Percentiles rank a stretch among this genome's conserved stretches.
Evolutionary conservation across 2,113 vertebrate species (phyloP).

Genomic region (Rostratula benghalensis): DNA sequence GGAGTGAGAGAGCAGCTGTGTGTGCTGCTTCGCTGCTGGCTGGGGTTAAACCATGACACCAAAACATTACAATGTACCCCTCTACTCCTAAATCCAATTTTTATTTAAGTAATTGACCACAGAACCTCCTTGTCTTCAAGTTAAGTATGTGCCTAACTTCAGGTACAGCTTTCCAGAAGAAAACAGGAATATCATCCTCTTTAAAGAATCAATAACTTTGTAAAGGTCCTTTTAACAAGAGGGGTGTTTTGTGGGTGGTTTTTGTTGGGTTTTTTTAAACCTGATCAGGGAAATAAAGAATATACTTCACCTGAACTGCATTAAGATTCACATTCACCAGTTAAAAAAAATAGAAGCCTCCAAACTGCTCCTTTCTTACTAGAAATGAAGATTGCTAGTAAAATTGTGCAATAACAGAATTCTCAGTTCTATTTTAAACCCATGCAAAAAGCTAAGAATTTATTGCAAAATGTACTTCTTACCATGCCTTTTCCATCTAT

Average conservation of each 20-base stretch:
- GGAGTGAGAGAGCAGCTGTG: rapidly evolving
- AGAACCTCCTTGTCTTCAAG: background rate
- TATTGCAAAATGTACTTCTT: constrained; percentile 60
- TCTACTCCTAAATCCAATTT: background rate
- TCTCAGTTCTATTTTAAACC: background rate
- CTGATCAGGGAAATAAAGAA: background rate
- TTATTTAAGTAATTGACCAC: background rate
- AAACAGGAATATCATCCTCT: background rate
- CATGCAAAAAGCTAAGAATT: background rate
- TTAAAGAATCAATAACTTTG: background rate
- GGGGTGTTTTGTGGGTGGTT: background rate
- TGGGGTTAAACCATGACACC: background rate
- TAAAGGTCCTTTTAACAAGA: background rate
- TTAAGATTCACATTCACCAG: background rate
- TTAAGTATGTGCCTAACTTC: background rate
- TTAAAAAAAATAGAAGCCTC: background rate
- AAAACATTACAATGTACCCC: background rate
- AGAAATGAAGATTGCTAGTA: background rate
- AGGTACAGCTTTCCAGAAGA: background rate
- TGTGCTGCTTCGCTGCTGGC: background rate
- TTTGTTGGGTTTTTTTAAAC: background rate
- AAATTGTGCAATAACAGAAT: background rate
- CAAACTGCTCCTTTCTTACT: background rate
- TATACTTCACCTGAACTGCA: background rate
- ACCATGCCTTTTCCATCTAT: constrained; percentile 99